Evolutionary conservation across 2,888 invertebrate genomes (phyloP), one percentile per base, ranked within the genome.

Genomic region (Agriopis aurantiaria): DNA sequence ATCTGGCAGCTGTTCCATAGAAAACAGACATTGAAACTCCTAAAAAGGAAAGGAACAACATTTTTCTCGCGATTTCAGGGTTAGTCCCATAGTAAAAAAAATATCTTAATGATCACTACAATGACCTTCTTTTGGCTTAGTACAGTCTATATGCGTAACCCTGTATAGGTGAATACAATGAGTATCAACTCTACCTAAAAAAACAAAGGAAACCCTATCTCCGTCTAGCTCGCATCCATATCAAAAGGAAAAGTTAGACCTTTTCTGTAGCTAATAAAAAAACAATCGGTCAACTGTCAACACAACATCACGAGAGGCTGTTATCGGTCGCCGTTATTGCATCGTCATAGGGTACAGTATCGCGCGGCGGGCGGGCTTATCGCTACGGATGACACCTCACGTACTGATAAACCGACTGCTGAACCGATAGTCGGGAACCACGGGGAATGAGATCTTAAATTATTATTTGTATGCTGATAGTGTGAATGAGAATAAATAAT

Each of bases 271-370:
- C 33, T 41, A 55, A 55, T 55, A 55, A 40, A 40, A 41, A 64
- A 71, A 76, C 72, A 78, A 78, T 74, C 76, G 73, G 65, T 65
- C 73, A 74, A 73, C 71, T 78, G 76, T 76, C 76, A 74, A 53
- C 51, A 17, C 52, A 58, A 41, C 61, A 71, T 12, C 52, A 43
- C 55, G 14, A 17, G 48, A 40, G 46, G 56, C 10, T 17, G 52
- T 73, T 75, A 77, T 75, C 77, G 58, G 68, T 69, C 60, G 70
- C 58, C 55, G 52, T 60, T 74, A 71, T 73, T 68, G 53, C 71
- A 49, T 48, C 62, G 71, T 57, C 65, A 59, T 64, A 77, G 70
- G 64, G 74, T 67, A 59, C 75, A 73, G 4, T 70, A 73, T 75
- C 69, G 73, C 33, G 12, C 60, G 53, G 33, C 68, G 43, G 49